Evolutionary conservation across 2,113 vertebrate species (phyloP).

Genomic region (Leptobrachium ailaonicum): DNA sequence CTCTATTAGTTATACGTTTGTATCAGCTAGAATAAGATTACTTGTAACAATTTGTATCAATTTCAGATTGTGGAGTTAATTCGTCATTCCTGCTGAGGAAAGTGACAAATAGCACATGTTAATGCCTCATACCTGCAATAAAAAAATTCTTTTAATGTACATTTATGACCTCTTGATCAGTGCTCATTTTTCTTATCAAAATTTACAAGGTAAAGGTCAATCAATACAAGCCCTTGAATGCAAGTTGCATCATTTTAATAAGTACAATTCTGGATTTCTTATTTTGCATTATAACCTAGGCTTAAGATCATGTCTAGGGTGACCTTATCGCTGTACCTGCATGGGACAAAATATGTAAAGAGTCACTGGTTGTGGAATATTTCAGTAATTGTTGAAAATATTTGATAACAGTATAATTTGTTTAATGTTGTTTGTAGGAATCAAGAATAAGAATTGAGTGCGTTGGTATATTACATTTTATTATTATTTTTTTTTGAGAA

Average conservation of each 20-base stretch:
- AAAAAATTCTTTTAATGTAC: background rate
- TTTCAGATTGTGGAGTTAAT: conserved; percentile 29
- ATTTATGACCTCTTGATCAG: conserved; percentile 10
- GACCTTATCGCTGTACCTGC: no score
- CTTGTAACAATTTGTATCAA: conserved; percentile 46
- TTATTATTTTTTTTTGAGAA: no score
- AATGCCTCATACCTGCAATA: conserved; percentile 13
- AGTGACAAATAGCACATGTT: conserved; percentile 31
- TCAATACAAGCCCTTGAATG: background rate
- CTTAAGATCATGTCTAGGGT: no score
- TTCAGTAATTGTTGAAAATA: no score
- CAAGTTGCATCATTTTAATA: background rate
- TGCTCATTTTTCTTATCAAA: background rate
- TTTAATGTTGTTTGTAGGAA: no score
- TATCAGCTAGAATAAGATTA: conserved; percentile 48
- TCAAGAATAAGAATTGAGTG: no score
- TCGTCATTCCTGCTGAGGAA: conserved; percentile 12
- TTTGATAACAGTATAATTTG: no score
- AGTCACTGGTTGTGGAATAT: no score
- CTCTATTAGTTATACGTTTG: conserved; percentile 52
- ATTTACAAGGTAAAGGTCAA: background rate
- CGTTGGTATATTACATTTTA: no score
- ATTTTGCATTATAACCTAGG: no score
- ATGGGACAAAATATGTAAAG: no score
- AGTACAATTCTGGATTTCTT: no score